Base-by-base conservation (phyloP, 2,888 invertebrate species). In the Poecilus cupreus region DNA sequence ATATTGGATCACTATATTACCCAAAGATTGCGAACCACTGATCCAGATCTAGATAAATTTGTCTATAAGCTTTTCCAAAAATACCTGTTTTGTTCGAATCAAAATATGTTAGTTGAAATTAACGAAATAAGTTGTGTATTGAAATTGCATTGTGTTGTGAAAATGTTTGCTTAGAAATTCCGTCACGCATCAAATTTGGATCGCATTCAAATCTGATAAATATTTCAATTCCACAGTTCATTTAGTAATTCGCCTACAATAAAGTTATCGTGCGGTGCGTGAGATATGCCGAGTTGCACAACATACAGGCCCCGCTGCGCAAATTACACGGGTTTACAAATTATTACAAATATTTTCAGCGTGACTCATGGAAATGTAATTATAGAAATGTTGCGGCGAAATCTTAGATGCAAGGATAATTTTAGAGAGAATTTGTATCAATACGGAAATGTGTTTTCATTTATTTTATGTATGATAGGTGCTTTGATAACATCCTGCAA, bases 201-300 rank as follows among this genome's bases (percentile, higher is more conserved):
- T 11, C 5, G 54, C 54, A 22, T 54, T 54, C 54, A 54, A 54
- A 54, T 54, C 54, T 10, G 54, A 54, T 54, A 54, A 54, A 54
- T 54, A 54, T 54, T 54, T 54, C 54, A 54, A 20, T 54, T 22
- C 54, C 22, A 54, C 54, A 54, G 54, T 54, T 54, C 54, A 54
- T 54, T 54, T 54, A 54, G 20, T 54, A 54, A 54, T 54, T 20
- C 54, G 20, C 6, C 54, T 22, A 54, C 54, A 54, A 54, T 54
- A 54, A 54, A 54, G 22, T 22, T 20, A 54, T 54, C 54, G 64
- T 37, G 37, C 11, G 24, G 64, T 16, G 32, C 11, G 32, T 32
- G 64, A 37, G 26, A 18, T 11, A 4, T 16, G 10, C 22, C 16
- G 18, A 10, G 10, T n/a, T 49, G 6, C 0, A 3, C 18, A 3